These are phyloP conservation scores for Pituophis catenifer DNA, from an alignment of 2,113 vertebrate genomes.

Conservation along the genomic window DNA sequence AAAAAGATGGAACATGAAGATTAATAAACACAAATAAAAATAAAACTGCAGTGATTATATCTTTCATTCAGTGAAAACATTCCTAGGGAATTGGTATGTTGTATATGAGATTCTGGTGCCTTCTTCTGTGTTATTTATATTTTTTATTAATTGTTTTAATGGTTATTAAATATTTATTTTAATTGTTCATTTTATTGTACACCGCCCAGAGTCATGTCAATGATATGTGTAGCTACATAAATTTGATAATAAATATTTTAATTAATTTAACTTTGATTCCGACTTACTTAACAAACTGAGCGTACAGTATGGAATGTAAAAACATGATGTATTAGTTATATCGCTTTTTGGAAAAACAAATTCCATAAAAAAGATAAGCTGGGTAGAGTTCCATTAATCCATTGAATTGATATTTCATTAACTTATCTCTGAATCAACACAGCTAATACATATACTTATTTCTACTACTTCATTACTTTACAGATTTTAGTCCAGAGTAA, in stretches of 20 bases:
- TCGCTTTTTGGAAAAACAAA: neutral
- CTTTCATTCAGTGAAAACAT: neutral
- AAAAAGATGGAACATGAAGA: neutral
- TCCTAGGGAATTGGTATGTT: neutral
- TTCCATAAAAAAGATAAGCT: neutral
- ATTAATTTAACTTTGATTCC: neutral
- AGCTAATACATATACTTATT: neutral
- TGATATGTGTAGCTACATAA: neutral
- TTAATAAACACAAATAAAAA: neutral
- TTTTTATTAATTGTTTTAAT: neutral
- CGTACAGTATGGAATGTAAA: neutral
- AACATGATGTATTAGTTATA: neutral
- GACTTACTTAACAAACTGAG: neutral
- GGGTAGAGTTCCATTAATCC: neutral
- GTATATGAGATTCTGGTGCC: neutral
- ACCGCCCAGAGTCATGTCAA: neutral
- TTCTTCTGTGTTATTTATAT: neutral
- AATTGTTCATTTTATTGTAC: neutral
- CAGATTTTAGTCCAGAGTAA: constrained; percentile 78
- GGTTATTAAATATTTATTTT: neutral
- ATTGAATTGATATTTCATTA: neutral
- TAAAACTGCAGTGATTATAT: neutral
- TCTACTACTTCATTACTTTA: constrained; percentile 22
- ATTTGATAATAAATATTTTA: neutral
- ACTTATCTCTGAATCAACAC: neutral